These are phyloP conservation scores for Chionis minor DNA, from an alignment of 2,113 vertebrate genomes.

Conservation along the genomic window DNA sequence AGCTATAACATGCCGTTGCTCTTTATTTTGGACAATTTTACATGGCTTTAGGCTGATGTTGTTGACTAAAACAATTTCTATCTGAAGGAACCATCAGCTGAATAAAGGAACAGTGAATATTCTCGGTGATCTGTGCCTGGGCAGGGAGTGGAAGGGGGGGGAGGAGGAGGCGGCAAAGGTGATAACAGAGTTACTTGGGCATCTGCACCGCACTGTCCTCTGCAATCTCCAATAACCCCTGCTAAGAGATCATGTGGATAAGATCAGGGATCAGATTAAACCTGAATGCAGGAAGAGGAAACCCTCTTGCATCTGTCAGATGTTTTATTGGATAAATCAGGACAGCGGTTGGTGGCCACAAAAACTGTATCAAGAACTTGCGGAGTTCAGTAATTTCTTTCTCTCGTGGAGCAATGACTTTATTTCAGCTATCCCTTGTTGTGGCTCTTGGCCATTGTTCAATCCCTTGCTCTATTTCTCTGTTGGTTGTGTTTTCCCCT, in stretches of 20 bases:
- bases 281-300: conserved; percentile 2
- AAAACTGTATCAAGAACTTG: not conserved
- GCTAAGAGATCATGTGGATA: conserved; percentile 31
- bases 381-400: not conserved
- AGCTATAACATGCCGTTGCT: not conserved
- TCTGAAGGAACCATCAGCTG: not conserved
- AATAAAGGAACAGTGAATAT: not conserved
- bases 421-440: not conserved
- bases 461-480: not conserved
- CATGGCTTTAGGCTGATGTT: not conserved
- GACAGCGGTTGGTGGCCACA: not conserved
- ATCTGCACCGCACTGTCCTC: not conserved
- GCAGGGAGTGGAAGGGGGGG: not conserved
- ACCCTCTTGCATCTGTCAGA: conserved; percentile 13
- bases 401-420: not conserved
- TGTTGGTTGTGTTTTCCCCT: not conserved
- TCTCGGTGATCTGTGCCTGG: fast-evolving
- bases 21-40: not conserved
- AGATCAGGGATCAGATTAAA: conserved; percentile 55
- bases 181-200: not conserved
- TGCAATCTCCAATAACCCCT: conserved; percentile 2
- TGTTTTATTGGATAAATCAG: conserved; percentile 1
- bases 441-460: not conserved
- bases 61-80: not conserved
- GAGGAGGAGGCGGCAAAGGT: not conserved